These are phyloP conservation scores for Latrodectus elegans DNA, from an alignment of 2,888 invertebrate species.

Conservation along the genomic window DNA sequence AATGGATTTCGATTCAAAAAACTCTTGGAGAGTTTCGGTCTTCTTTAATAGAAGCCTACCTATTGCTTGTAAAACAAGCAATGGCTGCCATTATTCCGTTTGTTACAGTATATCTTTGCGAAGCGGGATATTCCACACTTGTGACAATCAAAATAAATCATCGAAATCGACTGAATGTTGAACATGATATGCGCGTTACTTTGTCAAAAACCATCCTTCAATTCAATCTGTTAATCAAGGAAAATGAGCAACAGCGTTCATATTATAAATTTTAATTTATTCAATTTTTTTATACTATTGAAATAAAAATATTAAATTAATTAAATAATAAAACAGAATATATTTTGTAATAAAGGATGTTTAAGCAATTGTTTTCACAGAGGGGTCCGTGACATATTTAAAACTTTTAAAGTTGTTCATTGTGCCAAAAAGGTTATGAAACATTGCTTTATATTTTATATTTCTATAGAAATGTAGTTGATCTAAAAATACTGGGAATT, in stretches of 20 bases:
- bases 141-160: conserved; percentile 55
- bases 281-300: no score
- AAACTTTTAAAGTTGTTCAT: conserved; percentile 22
- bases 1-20: no score
- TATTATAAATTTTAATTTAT: neutral
- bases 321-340: no score
- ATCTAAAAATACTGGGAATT: no score
- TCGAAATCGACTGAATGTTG: conserved; percentile 51
- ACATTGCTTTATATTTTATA: no score
- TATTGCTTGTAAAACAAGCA: no score
- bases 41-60: no score
- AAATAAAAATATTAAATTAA: no score
- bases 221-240: conserved; percentile 49
- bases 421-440: no score
- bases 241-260: conserved; percentile 47
- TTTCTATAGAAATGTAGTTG: no score
- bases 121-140: conserved; percentile 52
- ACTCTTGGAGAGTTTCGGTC: no score
- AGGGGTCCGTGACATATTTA: conserved; percentile 60
- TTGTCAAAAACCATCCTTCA: conserved; percentile 48
- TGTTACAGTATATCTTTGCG: conserved; percentile 58
- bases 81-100: conserved; percentile 56
- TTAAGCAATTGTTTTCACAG: conserved; percentile 34
- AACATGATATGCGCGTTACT: conserved; percentile 52
- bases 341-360: no score